A percentile compares a stretch with the other conserved stretches of the same genome.
phyloP scores from a whole-genome alignment of 2,113 vertebrate species.

The Loxodonta africana region DNA sequence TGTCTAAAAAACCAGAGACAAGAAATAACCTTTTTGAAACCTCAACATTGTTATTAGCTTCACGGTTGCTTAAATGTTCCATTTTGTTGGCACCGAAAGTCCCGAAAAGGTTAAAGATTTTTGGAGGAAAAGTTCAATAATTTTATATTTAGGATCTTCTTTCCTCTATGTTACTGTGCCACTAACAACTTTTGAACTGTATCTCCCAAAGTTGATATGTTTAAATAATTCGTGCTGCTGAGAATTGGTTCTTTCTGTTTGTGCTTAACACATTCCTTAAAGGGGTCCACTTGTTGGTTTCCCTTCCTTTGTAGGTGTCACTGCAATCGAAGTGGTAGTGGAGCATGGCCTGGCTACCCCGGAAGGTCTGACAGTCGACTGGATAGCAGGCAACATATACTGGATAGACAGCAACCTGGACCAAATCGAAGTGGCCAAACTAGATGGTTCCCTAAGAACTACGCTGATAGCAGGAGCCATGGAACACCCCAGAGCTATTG shows the following conservation, averaged over 20 bases:
- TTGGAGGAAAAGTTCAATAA: background rate
- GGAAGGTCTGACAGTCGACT: constrained; percentile 98
- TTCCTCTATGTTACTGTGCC: background rate
- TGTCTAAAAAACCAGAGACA: background rate
- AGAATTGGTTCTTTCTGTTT: background rate
- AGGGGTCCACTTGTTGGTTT: background rate
- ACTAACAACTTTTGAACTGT: background rate
- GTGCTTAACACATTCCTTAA: background rate
- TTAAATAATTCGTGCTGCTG: background rate
- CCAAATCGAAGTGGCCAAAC: constrained; percentile 98
- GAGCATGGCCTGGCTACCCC: constrained; percentile 98
- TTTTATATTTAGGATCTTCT: background rate
- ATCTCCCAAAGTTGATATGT: background rate
- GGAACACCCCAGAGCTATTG: constrained; percentile 98
- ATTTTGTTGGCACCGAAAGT: background rate
- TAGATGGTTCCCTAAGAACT: constrained; percentile 96
- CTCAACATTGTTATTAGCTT: background rate
- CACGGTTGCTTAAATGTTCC: background rate
- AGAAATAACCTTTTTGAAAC: background rate
- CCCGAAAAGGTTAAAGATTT: background rate
- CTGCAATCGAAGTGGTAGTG: constrained; percentile 96
- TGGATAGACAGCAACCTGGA: constrained; percentile 99
- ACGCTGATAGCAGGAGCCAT: constrained; percentile 97
- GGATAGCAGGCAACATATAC: constrained; percentile 98
- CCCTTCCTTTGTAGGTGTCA: constrained; percentile 91